Base-by-base conservation (phyloP, 2,888 invertebrate genomes). In the Sarcophaga rosellei region DNA sequence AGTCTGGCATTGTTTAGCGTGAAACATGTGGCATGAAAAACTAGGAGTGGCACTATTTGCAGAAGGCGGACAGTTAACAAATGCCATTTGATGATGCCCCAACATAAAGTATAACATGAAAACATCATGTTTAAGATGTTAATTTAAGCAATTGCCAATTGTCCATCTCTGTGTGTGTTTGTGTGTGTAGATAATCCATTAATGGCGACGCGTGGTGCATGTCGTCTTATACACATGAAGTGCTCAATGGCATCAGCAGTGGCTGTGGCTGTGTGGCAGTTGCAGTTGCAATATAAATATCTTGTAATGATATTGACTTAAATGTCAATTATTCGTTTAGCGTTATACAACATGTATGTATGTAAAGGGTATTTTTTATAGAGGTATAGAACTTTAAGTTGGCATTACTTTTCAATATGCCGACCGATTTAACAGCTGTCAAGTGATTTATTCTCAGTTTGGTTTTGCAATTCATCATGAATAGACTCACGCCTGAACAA, bases 121-220 rank as follows among this genome's bases (percentile, higher is more conserved):
- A 86, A 83, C 86, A 82, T 83, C 83, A 86, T 86, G 86, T 83
- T 81, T 68, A 86, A 86, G 86, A 86, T 86, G 86, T 86, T 83
- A 83, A 86, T 83, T 80, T 83, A 83, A 61, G 79, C 82, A 82
- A 83, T 76, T 82, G 76, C 83, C 82, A 82, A 83, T 76, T 82
- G 76, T 62, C 76, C 82, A 86, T 86, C 66, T 76, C 68, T 68
- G 44, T 72, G 10, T 15, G 2, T 75, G 63, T 5, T 3, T 61
- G n/a, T 74, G n/a, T 10, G 23, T 72, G 57, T 53, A 53, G 53
- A 53, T 53, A 17, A 53, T 53, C 53, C 53, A 53, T 53, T 57
- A 21, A 80, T 69, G 61, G 68, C 72, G 21, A 72, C 81, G 81
- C 85, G 85, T 81, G 85, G 77, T 73, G 62, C 81, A 81, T 81